phyloP scores from a whole-genome alignment of 2,113 vertebrate genomes.

The Aplodontia rufa region DNA sequence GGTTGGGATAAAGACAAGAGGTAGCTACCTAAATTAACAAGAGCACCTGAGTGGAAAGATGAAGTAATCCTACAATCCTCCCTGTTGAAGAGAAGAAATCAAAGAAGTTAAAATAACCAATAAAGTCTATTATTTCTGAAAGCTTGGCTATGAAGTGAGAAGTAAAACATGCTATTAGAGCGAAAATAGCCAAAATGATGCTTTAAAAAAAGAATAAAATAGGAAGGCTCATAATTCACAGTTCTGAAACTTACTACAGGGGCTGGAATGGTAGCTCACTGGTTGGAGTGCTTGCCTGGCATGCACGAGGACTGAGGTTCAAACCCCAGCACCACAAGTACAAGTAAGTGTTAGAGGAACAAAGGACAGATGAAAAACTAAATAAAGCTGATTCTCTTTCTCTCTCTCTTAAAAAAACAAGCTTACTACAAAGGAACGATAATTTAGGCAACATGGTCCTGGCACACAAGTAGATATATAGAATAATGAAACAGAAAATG shows the following conservation, averaged over 20 bases:
- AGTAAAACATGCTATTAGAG: background rate
- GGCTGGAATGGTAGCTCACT: too few relatives aligned
- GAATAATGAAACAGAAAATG: background rate
- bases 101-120: conserved; percentile 19
- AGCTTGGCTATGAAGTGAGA: background rate
- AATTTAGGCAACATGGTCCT: background rate
- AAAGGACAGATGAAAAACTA: too few relatives aligned
- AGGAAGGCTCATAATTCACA: background rate
- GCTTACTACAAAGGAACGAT: background rate
- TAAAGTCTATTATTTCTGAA: conserved; percentile 25
- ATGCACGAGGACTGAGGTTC: too few relatives aligned
- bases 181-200: conserved; percentile 14
- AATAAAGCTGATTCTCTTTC: too few relatives aligned
- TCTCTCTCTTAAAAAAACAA: too few relatives aligned
- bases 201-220: background rate
- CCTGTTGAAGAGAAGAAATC: background rate
- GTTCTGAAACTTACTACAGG: conserved; percentile 33
- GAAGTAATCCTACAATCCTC: background rate
- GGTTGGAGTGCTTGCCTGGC: too few relatives aligned
- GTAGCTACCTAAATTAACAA: background rate
- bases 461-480: background rate
- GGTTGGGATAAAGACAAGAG: background rate
- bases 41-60: background rate
- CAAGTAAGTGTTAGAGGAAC: too few relatives aligned
- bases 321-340: too few relatives aligned